Base-by-base conservation (phyloP, 2,888 invertebrate species). In the Phengaris alcon region DNA sequence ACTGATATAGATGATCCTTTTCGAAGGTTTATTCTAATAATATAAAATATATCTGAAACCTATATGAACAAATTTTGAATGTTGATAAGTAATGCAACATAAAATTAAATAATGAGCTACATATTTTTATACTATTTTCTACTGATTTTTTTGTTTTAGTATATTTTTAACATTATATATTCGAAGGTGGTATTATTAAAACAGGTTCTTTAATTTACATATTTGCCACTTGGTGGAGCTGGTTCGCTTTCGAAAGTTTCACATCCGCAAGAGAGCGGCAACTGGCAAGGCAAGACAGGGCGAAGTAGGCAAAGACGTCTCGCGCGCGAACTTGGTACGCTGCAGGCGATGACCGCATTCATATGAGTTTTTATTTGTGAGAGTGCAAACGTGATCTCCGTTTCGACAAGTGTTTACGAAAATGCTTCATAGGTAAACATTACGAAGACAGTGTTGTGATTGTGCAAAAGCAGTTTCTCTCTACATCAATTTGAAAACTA, bases 341-440 rank as follows among this genome's bases (percentile, higher is more conserved):
- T 90, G 90, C 90, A 90, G 90, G 91, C 93, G 93, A 93, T 93
- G 93, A 93, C 92, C 92, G 92, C 91, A 92, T 93, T 93, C 88
- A 88, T 90, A 88, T 88, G 87, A 90, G 89, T 89, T 91, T 90
- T 88, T 35, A 35, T 35, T 88, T 88, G 91, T 90, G 91, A 89
- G 88, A 91, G 93, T 91, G 89, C 89, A 89, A 88, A 88, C 91
- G 91, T 91, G 91, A 89, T 90, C 86, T 87, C 86, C 86, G 90
- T 87, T 86, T 84, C 88, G 86, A 84, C 86, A 85, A 89, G 92
- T 92, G 92, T 88, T 88, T 88, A 87, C 89, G 83, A 93, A 93
- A 93, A 93, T 93, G 93, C 93, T 92, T 85, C 86, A 87, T 91
- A 93, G 91, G 90, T 93, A 91, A 93, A 92, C 91, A 82, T 83